Evolutionary conservation across 2,888 invertebrate species (phyloP), one percentile per base, ranked within the genome.

Genomic region (Taphrorychus bicolor): DNA sequence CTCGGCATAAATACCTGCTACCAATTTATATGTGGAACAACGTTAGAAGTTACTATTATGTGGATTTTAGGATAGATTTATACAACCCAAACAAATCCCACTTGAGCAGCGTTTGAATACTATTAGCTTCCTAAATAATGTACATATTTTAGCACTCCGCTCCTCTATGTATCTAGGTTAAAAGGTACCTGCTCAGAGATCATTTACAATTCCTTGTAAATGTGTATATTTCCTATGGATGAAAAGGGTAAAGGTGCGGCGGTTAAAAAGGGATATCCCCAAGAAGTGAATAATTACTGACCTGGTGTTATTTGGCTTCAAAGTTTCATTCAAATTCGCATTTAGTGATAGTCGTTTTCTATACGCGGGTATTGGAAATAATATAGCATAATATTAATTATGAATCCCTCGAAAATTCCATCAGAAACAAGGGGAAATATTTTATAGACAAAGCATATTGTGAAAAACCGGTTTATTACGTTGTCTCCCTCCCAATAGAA

Each of bases 401-500:
- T n/a, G n/a, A n/a, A n/a, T n/a, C n/a, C n/a, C n/a, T n/a, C n/a
- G n/a, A 32, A 32, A 32, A 32, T 32, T 32, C 9, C 32, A 32
- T 32, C 11, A 32, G 11, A 32, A 32, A 45, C n/a, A n/a, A n/a
- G n/a, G n/a, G n/a, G n/a, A n/a, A n/a, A n/a, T n/a, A n/a, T n/a
- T n/a, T n/a, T n/a, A n/a, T n/a, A n/a, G n/a, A n/a, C n/a, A 65
- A 65, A 65, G 59, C 53, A 42, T 32, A 59, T 42, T 65, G 24
- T 49, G 52, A 59, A 59, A 53, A 42, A 59, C 58, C 51, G 52
- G 58, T 41, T 59, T 59, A 49, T 65, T 65, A 65, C 59, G 23
- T 65, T 59, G 59, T 59, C 52, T 42, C 59, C 59, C 59, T 48
- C 42, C 52, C 52, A 59, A 65, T 65, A 22, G 42, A 65, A 59